A percentile compares a stretch with the other conserved stretches of the same genome.
These are phyloP conservation scores for Chloroceryle inda DNA, from an alignment of 2,797 vertebrate species.

Conservation along the genomic window DNA sequence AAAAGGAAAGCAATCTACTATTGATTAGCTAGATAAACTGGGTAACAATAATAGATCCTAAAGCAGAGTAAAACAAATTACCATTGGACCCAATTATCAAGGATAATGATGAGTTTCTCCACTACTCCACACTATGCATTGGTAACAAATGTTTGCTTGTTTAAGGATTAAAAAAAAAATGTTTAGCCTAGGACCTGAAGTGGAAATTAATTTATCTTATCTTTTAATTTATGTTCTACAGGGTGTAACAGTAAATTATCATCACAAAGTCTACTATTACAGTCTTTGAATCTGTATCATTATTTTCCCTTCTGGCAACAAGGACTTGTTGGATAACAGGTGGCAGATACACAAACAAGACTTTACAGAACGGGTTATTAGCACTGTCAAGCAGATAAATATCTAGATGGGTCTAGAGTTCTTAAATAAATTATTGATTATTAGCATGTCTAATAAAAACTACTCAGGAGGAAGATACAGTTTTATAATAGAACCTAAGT, in stretches of 20 bases:
- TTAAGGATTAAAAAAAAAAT: background rate
- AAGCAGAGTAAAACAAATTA: background rate
- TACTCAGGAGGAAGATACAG: background rate
- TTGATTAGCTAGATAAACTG: background rate
- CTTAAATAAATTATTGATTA: background rate
- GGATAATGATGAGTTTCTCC: background rate
- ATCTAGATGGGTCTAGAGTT: background rate
- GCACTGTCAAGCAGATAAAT: background rate
- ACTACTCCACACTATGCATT: background rate
- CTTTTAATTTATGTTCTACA: background rate
- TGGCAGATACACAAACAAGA: background rate
- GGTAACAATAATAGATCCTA: background rate
- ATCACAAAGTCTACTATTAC: background rate
- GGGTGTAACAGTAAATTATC: background rate
- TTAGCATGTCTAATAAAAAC: background rate
- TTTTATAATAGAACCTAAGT: background rate
- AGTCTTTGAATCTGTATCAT: background rate
- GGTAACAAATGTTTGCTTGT: background rate
- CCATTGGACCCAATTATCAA: background rate
- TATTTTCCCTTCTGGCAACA: background rate
- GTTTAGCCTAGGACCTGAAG: background rate
- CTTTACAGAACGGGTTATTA: background rate
- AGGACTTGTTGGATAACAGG: background rate
- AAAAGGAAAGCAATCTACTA: fast-evolving
- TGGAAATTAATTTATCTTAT: background rate